A percentile compares a stretch with the other conserved stretches of the same genome.
Evolutionary conservation across 2,797 vertebrate genomes (phyloP).

Genomic region (Otus scops): DNA sequence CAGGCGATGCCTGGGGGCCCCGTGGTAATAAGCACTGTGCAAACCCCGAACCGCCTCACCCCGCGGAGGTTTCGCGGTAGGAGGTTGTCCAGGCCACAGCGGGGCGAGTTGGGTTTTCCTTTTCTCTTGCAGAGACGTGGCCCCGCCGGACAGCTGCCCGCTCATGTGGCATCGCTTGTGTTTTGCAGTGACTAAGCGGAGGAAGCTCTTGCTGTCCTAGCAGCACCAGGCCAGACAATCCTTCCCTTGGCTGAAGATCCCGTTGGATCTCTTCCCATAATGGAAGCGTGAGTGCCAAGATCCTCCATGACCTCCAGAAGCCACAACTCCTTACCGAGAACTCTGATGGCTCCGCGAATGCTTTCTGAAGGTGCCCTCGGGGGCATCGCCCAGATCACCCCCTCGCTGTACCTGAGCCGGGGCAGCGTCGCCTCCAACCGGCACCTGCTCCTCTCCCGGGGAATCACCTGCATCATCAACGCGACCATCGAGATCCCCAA

Average conservation of each 20-base stretch:
- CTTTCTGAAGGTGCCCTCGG: slow-evolving; percentile 87
- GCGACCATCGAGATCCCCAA: slow-evolving; percentile 97
- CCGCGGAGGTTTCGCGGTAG: neutral
- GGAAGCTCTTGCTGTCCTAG: neutral
- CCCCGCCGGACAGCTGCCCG: neutral
- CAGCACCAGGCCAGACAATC: neutral
- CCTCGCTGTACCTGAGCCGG: slow-evolving; percentile 91
- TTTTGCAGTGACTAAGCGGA: slow-evolving; percentile 45
- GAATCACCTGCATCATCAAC: slow-evolving; percentile 95
- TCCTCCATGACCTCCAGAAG: slow-evolving; percentile 91
- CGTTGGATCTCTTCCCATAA: slow-evolving; percentile 37
- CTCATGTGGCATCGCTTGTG: slow-evolving; percentile 1
- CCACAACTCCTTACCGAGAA: slow-evolving; percentile 88
- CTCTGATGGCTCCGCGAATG: slow-evolving; percentile 86
- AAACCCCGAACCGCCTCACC: neutral
- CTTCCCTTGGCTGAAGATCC: slow-evolving; percentile 33
- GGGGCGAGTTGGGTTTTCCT: neutral
- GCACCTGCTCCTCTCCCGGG: slow-evolving; percentile 91
- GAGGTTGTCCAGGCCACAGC: neutral
- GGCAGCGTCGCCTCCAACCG: slow-evolving; percentile 95
- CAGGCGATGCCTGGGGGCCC: neutral
- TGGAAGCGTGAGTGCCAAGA: slow-evolving; percentile 68
- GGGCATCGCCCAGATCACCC: slow-evolving; percentile 95
- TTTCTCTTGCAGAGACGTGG: rapidly evolving
- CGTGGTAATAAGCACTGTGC: neutral